phyloP scores from a whole-genome alignment of 2,888 invertebrate genomes.

The Caenorhabditis becei region DNA sequence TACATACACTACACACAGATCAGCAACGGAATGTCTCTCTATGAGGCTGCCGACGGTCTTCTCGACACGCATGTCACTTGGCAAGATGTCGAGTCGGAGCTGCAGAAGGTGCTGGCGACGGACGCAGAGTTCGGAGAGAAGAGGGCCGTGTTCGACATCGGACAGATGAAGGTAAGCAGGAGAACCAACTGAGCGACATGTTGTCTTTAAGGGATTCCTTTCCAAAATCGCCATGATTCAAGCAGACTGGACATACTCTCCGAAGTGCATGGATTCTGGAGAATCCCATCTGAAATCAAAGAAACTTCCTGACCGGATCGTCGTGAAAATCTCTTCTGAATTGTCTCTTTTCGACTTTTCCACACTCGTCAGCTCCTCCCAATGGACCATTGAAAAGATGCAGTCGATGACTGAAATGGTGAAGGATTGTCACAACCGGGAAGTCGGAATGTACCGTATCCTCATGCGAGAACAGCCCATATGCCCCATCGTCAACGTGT shows the following conservation, averaged over 20 bases:
- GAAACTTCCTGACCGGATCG: constrained; percentile 37
- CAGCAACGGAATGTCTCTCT: constrained; percentile 38
- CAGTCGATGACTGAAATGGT: constrained; percentile 33
- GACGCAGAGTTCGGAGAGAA: constrained; percentile 33
- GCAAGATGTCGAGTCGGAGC: constrained; percentile 35
- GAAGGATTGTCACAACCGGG: constrained; percentile 44
- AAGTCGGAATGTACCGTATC: constrained; percentile 51
- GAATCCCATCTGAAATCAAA: too few relatives aligned
- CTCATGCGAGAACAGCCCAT: constrained; percentile 25
- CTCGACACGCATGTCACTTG: constrained; percentile 46
- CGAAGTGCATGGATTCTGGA: too few relatives aligned
- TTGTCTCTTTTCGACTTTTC: constrained; percentile 38
- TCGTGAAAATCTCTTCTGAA: constrained; percentile 48
- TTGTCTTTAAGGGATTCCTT: constrained; percentile 47
- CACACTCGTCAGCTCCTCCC: constrained; percentile 22
- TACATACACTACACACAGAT: background rate
- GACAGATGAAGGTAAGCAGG: constrained; percentile 48
- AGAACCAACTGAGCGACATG: background rate
- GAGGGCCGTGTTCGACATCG: constrained; percentile 26
- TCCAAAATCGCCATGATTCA: constrained; percentile 50
- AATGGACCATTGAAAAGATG: constrained; percentile 45
- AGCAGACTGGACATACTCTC: constrained; percentile 45
- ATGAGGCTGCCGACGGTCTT: constrained; percentile 40
- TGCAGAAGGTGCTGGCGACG: constrained; percentile 35
- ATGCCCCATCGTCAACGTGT: constrained; percentile 32